Percentiles rank a stretch among this genome's conserved stretches.
Evolutionary conservation across 2,888 invertebrate genomes (phyloP).

Genomic region (Drosophila acutilabella): DNA sequence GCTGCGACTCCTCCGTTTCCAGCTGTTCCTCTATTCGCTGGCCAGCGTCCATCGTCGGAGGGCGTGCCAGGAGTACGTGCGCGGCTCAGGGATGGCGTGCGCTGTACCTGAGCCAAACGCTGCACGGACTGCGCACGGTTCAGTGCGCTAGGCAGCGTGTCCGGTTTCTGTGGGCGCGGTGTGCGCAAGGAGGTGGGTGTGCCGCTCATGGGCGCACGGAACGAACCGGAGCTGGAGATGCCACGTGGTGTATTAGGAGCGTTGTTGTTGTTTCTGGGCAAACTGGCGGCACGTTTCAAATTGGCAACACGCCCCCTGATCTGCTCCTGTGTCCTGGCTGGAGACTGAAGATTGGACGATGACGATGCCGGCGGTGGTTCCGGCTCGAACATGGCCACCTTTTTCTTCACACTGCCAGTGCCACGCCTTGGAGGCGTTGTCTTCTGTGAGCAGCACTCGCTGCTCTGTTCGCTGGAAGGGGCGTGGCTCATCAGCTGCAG

Average conservation of each 20-base stretch:
- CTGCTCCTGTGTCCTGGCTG: constrained; percentile 60
- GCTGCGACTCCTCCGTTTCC: constrained; percentile 38
- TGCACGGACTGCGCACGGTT: constrained; percentile 82
- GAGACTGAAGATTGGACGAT: not conserved
- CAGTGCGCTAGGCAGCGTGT: constrained; percentile 86
- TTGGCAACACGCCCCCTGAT: constrained; percentile 85
- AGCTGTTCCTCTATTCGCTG: constrained; percentile 79
- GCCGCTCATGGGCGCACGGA: constrained; percentile 83
- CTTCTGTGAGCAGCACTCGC: constrained; percentile 88
- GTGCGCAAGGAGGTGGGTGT: constrained; percentile 60
- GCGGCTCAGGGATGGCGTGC: constrained; percentile 86
- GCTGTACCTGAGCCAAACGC: constrained; percentile 76
- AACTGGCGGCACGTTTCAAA: constrained; percentile 85
- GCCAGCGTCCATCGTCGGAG: constrained; percentile 90
- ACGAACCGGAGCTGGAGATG: constrained; percentile 83
- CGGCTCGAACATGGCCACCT: constrained; percentile 87
- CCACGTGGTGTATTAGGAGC: constrained; percentile 74
- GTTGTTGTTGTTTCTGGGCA: constrained; percentile 72
- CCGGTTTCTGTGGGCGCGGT: constrained; percentile 83
- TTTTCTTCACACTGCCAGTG: constrained; percentile 86
- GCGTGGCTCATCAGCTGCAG: constrained; percentile 47
- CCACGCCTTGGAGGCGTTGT: constrained; percentile 55
- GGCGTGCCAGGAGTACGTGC: constrained; percentile 88
- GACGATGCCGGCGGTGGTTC: constrained; percentile 18
- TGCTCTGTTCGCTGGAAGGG: constrained; percentile 89